Percentiles rank a stretch among this genome's conserved stretches.
Evolutionary conservation across 2,797 vertebrate genomes (phyloP).

Genomic region (Chaetodon trifasciatus): DNA sequence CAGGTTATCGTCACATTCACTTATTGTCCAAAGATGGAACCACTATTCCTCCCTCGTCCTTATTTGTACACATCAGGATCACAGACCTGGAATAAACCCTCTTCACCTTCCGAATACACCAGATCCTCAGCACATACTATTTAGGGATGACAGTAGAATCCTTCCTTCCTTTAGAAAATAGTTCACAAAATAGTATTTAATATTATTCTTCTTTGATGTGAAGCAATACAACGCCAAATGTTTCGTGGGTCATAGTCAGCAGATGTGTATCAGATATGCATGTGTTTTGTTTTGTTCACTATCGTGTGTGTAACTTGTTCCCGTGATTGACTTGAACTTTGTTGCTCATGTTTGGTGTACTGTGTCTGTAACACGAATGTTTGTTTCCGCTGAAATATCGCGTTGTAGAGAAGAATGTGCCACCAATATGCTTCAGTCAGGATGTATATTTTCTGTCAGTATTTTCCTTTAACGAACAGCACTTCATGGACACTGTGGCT

Average conservation of each 20-base stretch:
- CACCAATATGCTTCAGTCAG: slow-evolving; percentile 46
- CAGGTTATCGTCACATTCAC: slow-evolving; percentile 93
- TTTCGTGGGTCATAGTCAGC: slow-evolving; percentile 34
- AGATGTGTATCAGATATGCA: slow-evolving; percentile 24
- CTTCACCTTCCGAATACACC: background rate
- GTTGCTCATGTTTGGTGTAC: slow-evolving; percentile 38
- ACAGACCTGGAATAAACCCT: slow-evolving; percentile 66
- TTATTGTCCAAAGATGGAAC: slow-evolving; percentile 93
- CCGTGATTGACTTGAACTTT: slow-evolving; percentile 40
- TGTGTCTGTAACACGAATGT: slow-evolving; percentile 22
- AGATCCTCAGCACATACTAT: background rate
- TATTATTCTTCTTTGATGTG: slow-evolving; percentile 52
- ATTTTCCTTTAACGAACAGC: slow-evolving; percentile 44
- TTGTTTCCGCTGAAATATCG: slow-evolving; percentile 22
- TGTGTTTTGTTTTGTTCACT: slow-evolving; percentile 26
- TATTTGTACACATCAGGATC: slow-evolving; percentile 91
- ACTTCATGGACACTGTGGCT: slow-evolving; percentile 23
- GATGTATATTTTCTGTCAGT: slow-evolving; percentile 45
- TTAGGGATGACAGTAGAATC: background rate
- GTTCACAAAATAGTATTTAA: slow-evolving; percentile 32
- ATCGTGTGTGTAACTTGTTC: slow-evolving; percentile 3
- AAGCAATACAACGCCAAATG: slow-evolving; percentile 71
- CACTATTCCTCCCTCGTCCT: slow-evolving; percentile 90
- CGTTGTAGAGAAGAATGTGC: slow-evolving; percentile 66
- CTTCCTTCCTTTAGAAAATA: background rate